Evolutionary conservation across 92 coral and sea anemone genomes (phyloP).

Genomic region (Porites rus): DNA sequence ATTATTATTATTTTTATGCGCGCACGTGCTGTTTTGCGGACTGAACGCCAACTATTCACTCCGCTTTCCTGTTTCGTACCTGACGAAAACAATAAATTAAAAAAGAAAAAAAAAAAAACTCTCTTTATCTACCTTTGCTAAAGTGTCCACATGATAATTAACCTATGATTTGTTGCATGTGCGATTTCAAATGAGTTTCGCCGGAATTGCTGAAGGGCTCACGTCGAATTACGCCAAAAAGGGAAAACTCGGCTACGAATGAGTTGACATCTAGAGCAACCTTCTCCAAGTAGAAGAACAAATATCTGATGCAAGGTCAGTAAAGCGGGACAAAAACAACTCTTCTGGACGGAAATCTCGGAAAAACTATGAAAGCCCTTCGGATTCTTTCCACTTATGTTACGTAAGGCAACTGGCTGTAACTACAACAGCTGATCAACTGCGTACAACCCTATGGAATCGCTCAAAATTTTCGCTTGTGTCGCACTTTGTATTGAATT

Average conservation of each 20-base stretch:
- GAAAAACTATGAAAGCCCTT: background rate
- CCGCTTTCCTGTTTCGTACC: constrained; percentile 18
- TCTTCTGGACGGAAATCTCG: background rate
- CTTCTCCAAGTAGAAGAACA: background rate
- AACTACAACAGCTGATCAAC: background rate
- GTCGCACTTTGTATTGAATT: background rate
- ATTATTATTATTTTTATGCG: background rate
- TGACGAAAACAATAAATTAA: background rate
- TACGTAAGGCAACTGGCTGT: background rate
- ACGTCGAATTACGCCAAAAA: too few species aligned
- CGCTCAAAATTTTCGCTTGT: background rate
- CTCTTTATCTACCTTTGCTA: background rate
- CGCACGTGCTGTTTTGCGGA: background rate
- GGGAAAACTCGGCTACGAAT: background rate
- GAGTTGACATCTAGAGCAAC: background rate
- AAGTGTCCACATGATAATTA: background rate
- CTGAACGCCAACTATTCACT: too few species aligned
- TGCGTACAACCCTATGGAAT: background rate
- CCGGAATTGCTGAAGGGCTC: too few species aligned
- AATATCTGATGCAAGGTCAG: background rate
- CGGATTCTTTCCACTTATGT: background rate
- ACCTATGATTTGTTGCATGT: background rate
- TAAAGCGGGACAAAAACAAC: background rate
- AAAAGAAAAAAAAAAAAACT: background rate
- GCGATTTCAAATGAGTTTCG: background rate